These are phyloP conservation scores for Melanocharis versteri DNA, from an alignment of 2,113 vertebrate species.

Conservation along the genomic window DNA sequence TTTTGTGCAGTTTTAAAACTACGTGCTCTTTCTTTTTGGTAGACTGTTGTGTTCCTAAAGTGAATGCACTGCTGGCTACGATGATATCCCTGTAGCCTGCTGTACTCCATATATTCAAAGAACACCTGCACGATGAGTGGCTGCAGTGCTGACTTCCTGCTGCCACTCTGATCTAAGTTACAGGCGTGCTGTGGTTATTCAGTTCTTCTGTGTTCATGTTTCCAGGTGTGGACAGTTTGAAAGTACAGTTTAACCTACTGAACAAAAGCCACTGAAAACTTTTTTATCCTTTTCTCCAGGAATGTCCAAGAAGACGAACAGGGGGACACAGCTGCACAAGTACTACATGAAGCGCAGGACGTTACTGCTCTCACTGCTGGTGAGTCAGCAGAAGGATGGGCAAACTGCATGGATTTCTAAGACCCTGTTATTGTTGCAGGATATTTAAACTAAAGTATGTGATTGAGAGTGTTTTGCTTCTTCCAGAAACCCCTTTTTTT, in stretches of 20 bases:
- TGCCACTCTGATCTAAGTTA: neutral
- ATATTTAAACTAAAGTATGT: neutral
- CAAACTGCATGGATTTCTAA: neutral
- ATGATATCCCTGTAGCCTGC: neutral
- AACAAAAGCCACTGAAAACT: neutral
- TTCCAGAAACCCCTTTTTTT: neutral
- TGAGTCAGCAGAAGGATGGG: constrained; percentile 51
- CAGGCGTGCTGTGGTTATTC: neutral
- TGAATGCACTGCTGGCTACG: neutral
- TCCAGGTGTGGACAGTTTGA: neutral
- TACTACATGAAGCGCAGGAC: constrained; percentile 98
- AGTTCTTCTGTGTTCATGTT: neutral
- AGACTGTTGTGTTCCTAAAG: neutral
- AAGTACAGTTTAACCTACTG: neutral
- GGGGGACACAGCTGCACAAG: constrained; percentile 94
- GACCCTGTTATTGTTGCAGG: neutral
- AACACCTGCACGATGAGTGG: neutral
- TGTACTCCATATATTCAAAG: neutral
- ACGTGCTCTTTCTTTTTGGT: neutral
- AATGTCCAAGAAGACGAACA: constrained; percentile 92
- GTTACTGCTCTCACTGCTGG: constrained; percentile 87
- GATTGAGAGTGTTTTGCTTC: neutral
- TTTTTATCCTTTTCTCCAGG: constrained; percentile 71
- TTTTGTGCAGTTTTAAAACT: neutral
- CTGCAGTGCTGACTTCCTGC: neutral